A percentile compares a stretch with the other conserved stretches of the same genome.
Evolutionary conservation across 1,140 invertebrate species (phyloP).

Genomic region (Pseudachorutes palmiensis): DNA sequence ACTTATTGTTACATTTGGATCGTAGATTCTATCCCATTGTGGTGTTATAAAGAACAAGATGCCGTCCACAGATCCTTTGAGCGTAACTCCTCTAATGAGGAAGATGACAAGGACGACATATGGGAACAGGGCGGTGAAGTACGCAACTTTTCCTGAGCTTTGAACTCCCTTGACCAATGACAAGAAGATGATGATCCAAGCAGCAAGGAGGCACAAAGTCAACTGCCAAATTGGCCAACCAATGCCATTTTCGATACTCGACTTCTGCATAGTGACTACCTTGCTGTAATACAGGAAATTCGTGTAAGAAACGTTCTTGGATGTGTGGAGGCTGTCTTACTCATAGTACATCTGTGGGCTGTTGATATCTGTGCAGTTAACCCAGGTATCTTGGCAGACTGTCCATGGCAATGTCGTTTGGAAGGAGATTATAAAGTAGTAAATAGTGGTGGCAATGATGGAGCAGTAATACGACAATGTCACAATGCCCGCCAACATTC

Average conservation of each 20-base stretch:
- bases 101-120: constrained; percentile 16
- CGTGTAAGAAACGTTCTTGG: background rate
- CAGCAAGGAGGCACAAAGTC: constrained; percentile 53
- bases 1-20: constrained; percentile 48
- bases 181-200: constrained; percentile 64
- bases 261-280: background rate
- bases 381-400: constrained; percentile 39
- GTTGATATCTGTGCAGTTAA: background rate
- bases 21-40: constrained; percentile 57
- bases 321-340: no score
- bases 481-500: background rate
- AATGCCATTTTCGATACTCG: constrained; percentile 51
- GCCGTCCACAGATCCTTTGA: constrained; percentile 64
- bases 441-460: constrained; percentile 40
- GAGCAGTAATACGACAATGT: constrained; percentile 1
- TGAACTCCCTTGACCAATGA: constrained; percentile 69
- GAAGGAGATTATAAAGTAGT: constrained; percentile 44
- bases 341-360: background rate
- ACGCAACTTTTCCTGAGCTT: constrained; percentile 59
- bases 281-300: background rate
- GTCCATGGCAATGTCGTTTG: constrained; percentile 40
- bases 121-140: constrained; percentile 19
- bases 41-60: constrained; percentile 69
- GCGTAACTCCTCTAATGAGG: constrained; percentile 45
- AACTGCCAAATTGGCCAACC: constrained; percentile 67